Conservation (phyloP, 92 coral and sea anemone genomes). For the Parazoanthus swiftii region DNA sequence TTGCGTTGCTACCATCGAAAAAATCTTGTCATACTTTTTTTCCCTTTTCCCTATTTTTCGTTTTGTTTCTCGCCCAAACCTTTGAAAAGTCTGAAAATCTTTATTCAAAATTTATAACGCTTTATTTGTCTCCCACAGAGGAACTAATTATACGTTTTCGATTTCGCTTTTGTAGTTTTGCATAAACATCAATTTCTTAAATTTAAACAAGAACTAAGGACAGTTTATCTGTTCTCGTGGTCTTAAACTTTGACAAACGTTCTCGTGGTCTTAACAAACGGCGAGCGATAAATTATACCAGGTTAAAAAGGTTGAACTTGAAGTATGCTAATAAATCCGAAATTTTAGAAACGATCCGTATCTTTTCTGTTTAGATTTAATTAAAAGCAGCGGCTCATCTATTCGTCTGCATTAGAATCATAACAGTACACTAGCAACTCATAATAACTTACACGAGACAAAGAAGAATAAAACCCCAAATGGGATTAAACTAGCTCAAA, state of each 20-base stretch:
- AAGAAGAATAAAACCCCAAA: neutral
- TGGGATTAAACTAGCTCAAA: neutral
- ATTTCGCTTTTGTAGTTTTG: neutral
- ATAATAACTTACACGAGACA: neutral
- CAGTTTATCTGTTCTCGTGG: neutral
- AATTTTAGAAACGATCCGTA: too few species aligned
- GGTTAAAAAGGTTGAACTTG: neutral
- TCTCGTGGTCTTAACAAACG: neutral
- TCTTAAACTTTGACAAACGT: neutral
- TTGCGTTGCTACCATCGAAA: conserved; percentile 1
- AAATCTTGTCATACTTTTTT: neutral
- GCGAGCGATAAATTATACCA: neutral
- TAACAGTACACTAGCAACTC: neutral
- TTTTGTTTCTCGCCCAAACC: neutral
- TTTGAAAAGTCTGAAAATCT: neutral
- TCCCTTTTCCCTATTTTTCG: neutral
- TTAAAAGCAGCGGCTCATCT: neutral
- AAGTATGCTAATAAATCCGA: neutral
- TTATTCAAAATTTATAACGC: neutral
- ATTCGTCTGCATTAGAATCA: neutral
- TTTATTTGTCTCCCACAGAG: conserved; percentile 10
- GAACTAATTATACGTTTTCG: neutral
- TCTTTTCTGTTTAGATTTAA: neutral
- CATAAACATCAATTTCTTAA: neutral
- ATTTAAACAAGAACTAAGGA: neutral